Base-by-base conservation (phyloP, 2,888 invertebrate genomes). In the Palloptera scutellata region DNA sequence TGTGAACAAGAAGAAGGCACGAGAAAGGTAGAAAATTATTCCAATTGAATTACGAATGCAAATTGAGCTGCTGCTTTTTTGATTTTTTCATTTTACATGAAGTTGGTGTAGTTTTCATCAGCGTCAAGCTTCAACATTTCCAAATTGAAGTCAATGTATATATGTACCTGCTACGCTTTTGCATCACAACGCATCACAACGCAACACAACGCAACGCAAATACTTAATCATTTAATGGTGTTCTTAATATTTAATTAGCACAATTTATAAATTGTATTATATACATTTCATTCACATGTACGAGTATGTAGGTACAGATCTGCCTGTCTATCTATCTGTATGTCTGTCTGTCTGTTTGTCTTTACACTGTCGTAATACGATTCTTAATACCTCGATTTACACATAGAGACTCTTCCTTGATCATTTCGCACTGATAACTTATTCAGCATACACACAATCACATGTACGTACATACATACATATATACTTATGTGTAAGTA, bases 1-100 rank as follows among this genome's bases (percentile, higher is more conserved):
- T 61, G 11, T 11, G 30, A 30, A 30, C 30, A 30, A 30, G 30
- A 30, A 30, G 30, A 30, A 30, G 30, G 30, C 30, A 30, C n/a
- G 76, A 78, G 77, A 65, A 72, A 72, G 70, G 69, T 43, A 53
- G 54, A 60, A 63, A 66, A 64, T 65, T 65, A 58, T 58, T 12
- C 48, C 77, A 82, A 82, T 82, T 81, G 74, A 82, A 82, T 82
- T 82, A 81, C 70, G 75, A 71, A 82, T 82, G 82, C 76, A 82
- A 82, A 82, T 81, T 70, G 69, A 61, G 69, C 64, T 69, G 30
- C 30, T 30, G 2, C 30, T 74, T 71, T 71, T 76, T 74, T 77
- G 73, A 76, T 75, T 75, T 76, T 19, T 59, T 60, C 64, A 4
- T 30, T 30, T 30, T 30, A 6, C 30, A 30, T 30, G 30, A 30